Evolutionary conservation across 2,888 invertebrate genomes (phyloP).

Genomic region (Andrena minutula): DNA sequence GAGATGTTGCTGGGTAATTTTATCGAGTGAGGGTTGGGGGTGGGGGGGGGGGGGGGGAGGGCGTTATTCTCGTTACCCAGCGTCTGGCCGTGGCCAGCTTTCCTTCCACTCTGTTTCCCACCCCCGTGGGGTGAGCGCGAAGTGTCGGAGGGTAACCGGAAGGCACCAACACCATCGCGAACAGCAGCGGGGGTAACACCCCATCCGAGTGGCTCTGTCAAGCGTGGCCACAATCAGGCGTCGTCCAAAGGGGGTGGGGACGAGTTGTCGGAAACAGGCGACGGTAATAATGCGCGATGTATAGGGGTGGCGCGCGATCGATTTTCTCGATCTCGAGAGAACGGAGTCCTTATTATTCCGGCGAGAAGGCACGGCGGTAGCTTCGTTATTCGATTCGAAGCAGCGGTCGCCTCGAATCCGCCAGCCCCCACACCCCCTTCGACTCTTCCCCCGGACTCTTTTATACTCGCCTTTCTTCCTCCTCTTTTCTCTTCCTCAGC

Average conservation of each 20-base stretch:
- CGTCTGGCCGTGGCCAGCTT: constrained; percentile 6
- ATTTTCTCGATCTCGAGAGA: constrained; percentile 71
- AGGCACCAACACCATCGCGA: constrained; percentile 15
- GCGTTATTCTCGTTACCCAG: constrained; percentile 60
- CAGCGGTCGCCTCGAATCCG: constrained; percentile 50
- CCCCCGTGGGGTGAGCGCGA: neutral
- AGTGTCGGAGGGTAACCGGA: constrained; percentile 19
- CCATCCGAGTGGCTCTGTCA: constrained; percentile 36
- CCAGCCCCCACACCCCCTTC: neutral
- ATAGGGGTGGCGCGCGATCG: constrained; percentile 68
- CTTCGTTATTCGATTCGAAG: constrained; percentile 70
- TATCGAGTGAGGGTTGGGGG: constrained; percentile 28
- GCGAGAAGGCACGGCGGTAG: constrained; percentile 52
- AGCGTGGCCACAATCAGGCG: constrained; percentile 62
- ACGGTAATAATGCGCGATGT: constrained; percentile 71
- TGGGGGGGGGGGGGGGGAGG: constrained; percentile 37
- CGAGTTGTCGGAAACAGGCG: constrained; percentile 72
- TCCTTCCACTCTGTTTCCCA: constrained; percentile 27
- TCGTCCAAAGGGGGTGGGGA: constrained; percentile 28
- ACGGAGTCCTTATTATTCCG: constrained; percentile 70
- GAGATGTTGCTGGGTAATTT: constrained; percentile 60
- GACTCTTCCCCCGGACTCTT: constrained; percentile 19
- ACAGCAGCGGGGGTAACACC: constrained; percentile 25
- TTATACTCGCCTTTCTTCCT: constrained; percentile 19
- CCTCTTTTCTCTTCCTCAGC: constrained; percentile 43